A percentile compares a stretch with the other conserved stretches of the same genome.
These are phyloP conservation scores for Rynchops niger DNA, from an alignment of 2,113 vertebrate genomes.

Conservation along the genomic window DNA sequence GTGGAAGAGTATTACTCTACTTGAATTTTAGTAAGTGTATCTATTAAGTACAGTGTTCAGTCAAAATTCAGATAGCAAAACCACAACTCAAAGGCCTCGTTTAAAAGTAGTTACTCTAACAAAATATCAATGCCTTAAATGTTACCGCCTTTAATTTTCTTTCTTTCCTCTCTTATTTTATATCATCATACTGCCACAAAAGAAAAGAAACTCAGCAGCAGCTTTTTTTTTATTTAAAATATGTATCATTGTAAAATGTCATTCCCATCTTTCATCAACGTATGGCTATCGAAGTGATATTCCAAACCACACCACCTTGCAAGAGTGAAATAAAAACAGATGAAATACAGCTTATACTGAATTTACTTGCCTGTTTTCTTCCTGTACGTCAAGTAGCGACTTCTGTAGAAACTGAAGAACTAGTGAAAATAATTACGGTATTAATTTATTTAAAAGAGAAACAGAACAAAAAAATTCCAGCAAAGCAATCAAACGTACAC, in stretches of 20 bases:
- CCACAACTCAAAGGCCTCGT: background rate
- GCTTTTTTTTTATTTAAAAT: background rate
- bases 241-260: background rate
- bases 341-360: background rate
- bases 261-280: background rate
- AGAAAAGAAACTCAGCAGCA: background rate
- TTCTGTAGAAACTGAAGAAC: slow-evolving; percentile 87
- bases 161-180: background rate
- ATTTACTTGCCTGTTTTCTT: slow-evolving; percentile 84
- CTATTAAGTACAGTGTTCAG: background rate
- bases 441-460: background rate
- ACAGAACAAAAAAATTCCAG: background rate
- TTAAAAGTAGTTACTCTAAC: background rate
- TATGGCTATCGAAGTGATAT: background rate
- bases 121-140: background rate
- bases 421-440: slow-evolving; percentile 56
- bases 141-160: background rate
- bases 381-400: slow-evolving; percentile 78
- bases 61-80: background rate
- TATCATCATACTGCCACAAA: background rate
- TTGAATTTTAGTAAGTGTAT: background rate
- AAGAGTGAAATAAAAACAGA: background rate
- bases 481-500: background rate
- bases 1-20: background rate
- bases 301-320: background rate